Percentiles rank a stretch among this genome's conserved stretches.
Conservation (phyloP, 1,140 invertebrate species). For the Magallana angulata region DNA sequence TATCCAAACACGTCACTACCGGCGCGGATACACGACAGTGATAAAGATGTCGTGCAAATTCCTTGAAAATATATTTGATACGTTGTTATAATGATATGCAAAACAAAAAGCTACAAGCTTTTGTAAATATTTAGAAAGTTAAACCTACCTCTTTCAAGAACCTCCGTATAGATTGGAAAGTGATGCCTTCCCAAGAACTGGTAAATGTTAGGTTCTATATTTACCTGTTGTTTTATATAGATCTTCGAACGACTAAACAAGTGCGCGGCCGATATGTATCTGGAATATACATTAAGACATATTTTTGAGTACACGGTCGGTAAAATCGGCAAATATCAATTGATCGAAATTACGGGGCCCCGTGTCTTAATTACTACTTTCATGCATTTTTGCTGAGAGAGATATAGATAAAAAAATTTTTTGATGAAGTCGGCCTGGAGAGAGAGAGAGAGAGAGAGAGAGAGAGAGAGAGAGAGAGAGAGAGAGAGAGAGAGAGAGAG, state of each 20-base stretch:
- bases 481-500: too few species aligned
- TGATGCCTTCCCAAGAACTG: neutral
- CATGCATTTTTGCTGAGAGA: too few species aligned
- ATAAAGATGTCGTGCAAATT: too few species aligned
- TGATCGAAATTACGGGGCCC: neutral
- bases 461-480: too few species aligned
- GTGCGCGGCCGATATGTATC: constrained; percentile 17
- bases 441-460: too few species aligned
- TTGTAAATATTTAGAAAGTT: constrained; percentile 8
- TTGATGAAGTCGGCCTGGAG: too few species aligned
- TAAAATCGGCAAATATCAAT: neutral
- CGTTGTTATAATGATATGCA: too few species aligned
- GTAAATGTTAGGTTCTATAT: constrained; percentile 4
- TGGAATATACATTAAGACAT: constrained; percentile 13
- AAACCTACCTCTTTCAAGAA: neutral
- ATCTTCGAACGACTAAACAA: neutral
- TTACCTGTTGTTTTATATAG: neutral
- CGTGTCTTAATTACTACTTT: neutral
- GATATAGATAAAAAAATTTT: too few species aligned
- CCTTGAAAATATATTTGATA: too few species aligned
- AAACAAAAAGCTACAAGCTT: too few species aligned
- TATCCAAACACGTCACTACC: too few species aligned
- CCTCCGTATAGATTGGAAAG: neutral
- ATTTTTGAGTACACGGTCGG: neutral
- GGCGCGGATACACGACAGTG: too few species aligned